A percentile compares a stretch with the other conserved stretches of the same genome.
phyloP scores from a whole-genome alignment of 2,797 vertebrate species.

The Rhyacichthys aspro region DNA sequence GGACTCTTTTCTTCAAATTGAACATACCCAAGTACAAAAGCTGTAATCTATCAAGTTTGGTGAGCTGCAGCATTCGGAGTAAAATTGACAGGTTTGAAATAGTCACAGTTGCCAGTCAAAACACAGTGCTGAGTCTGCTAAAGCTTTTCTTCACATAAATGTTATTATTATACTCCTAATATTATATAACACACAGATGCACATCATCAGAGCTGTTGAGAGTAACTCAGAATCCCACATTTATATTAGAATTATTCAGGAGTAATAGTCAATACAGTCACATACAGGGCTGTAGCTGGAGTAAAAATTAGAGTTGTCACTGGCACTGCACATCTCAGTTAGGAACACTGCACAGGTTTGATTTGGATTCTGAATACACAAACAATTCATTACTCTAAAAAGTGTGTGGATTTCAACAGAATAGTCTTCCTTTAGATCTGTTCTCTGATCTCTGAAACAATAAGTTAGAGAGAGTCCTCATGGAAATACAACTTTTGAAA shows the following conservation, averaged over 20 bases:
- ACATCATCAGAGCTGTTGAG: not conserved
- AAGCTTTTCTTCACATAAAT: constrained; percentile 17
- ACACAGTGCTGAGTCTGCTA: constrained; percentile 11
- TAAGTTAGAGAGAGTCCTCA: not conserved
- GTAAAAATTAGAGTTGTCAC: too few species aligned
- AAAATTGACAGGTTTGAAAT: constrained; percentile 32
- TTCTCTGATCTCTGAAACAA: constrained; percentile 4
- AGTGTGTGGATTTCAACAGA: not conserved
- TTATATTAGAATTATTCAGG: not conserved
- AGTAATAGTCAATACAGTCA: not conserved
- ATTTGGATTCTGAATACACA: not conserved
- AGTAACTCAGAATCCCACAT: not conserved
- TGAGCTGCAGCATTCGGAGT: constrained; percentile 26
- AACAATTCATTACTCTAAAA: not conserved
- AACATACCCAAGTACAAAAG: constrained; percentile 18
- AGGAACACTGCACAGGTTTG: not conserved
- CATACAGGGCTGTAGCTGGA: not conserved
- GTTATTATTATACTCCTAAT: constrained; percentile 4
- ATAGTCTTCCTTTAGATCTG: not conserved
- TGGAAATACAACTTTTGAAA: not conserved
- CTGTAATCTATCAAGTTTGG: constrained; percentile 42
- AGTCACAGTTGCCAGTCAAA: constrained; percentile 16
- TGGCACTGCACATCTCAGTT: too few species aligned
- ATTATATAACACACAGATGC: not conserved
- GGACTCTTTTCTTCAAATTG: constrained; percentile 25